A percentile compares a stretch with the other conserved stretches of the same genome.
These are phyloP conservation scores for Eupleurogrammus muticus DNA, from an alignment of 2,797 vertebrate species.

Conservation along the genomic window DNA sequence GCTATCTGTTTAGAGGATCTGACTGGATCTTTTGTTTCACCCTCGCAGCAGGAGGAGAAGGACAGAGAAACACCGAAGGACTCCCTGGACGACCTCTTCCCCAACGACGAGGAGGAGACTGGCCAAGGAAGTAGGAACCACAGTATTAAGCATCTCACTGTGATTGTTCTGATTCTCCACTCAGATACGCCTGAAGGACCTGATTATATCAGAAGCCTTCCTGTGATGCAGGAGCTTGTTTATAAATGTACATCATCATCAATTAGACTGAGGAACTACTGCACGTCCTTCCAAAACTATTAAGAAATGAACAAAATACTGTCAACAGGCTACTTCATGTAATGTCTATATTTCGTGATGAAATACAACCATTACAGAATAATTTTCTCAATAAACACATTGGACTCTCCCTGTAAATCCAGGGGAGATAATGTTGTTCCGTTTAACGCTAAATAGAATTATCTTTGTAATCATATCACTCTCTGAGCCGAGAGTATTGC, in stretches of 20 bases:
- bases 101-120: constrained; percentile 95
- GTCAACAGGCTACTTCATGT: not conserved
- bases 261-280: not conserved
- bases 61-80: constrained; percentile 92
- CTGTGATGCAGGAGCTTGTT: not conserved
- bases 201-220: not conserved
- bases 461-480: constrained; percentile 18
- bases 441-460: constrained; percentile 22
- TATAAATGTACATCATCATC: not conserved
- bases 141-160: not conserved
- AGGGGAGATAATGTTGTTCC: constrained; percentile 1
- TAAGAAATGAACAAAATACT: not conserved
- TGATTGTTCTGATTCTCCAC: not conserved
- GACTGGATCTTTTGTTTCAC: constrained; percentile 20
- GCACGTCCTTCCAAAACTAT: not conserved
- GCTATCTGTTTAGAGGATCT: constrained; percentile 16
- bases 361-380: not conserved
- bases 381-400: not conserved
- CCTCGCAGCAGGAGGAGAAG: constrained; percentile 91
- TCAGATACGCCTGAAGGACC: not conserved
- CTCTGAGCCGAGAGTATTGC: constrained; percentile 8
- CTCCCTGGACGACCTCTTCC: constrained; percentile 96
- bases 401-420: not conserved
- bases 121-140: constrained; percentile 90
- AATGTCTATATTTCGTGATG: not conserved